A percentile compares a stretch with the other conserved stretches of the same genome.
phyloP scores from a whole-genome alignment of 1,140 invertebrate genomes.

The Stegodyphus mimosarum region DNA sequence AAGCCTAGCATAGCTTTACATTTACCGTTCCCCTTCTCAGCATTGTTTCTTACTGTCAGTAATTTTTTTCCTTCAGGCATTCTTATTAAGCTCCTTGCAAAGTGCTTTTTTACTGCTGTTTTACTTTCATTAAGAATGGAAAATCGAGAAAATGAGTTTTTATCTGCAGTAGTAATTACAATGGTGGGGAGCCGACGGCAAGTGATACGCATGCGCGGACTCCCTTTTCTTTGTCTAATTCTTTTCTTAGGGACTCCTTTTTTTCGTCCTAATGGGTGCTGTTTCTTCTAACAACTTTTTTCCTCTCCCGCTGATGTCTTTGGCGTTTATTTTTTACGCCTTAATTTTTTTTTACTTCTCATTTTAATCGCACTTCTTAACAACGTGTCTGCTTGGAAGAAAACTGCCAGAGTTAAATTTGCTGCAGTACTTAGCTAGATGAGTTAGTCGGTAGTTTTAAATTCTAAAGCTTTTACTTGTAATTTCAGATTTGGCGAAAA shows the following conservation, averaged over 20 bases:
- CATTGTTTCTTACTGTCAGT: constrained; percentile 41
- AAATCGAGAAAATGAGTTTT: constrained; percentile 59
- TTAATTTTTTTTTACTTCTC: constrained; percentile 37
- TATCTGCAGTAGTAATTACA: constrained; percentile 56
- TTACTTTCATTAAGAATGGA: constrained; percentile 60
- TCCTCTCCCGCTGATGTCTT: constrained; percentile 39
- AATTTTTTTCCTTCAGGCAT: constrained; percentile 14
- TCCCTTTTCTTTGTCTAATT: constrained; percentile 14
- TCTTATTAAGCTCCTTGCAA: constrained; percentile 54
- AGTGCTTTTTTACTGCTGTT: constrained; percentile 60
- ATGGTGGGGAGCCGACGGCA: constrained; percentile 23
- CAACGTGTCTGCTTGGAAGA: constrained; percentile 29
- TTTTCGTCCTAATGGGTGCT: constrained; percentile 54
- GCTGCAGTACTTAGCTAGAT: constrained; percentile 53
- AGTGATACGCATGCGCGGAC: constrained; percentile 41
- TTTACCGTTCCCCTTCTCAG: not conserved
- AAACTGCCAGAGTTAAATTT: constrained; percentile 55
- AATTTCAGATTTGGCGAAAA: constrained; percentile 56
- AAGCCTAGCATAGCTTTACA: constrained; percentile 25
- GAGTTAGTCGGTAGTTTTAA: constrained; percentile 51
- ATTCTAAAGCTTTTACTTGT: constrained; percentile 47
- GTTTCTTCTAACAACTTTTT: constrained; percentile 58
- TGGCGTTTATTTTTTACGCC: constrained; percentile 12
- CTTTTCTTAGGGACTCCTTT: constrained; percentile 8
- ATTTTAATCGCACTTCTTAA: constrained; percentile 57